A percentile compares a stretch with the other conserved stretches of the same genome.
Conservation (phyloP, 2,797 vertebrate genomes). For the Echeneis naucrates region DNA sequence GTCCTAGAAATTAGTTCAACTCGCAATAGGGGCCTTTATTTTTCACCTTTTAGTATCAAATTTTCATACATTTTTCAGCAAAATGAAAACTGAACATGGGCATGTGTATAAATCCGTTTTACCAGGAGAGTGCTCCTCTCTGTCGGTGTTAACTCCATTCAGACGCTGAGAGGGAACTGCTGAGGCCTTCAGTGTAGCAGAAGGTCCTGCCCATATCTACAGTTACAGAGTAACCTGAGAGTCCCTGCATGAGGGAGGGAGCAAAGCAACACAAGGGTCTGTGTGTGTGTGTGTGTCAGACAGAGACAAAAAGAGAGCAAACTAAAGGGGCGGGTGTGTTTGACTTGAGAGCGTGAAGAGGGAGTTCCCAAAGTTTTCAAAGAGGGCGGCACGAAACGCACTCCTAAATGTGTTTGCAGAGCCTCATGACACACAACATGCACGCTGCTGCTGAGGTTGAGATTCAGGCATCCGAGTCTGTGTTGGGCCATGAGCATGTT, state of each 20-base stretch:
- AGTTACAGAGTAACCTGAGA: slow-evolving; percentile 74
- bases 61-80: neutral
- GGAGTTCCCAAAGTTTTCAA: slow-evolving; percentile 78
- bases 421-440: slow-evolving; percentile 31
- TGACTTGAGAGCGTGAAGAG: slow-evolving; percentile 58
- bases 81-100: too few relatives aligned
- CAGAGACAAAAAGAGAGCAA: slow-evolving; percentile 55
- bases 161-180: slow-evolving; percentile 45
- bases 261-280: slow-evolving; percentile 36
- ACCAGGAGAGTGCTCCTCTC: neutral
- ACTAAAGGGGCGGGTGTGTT: slow-evolving; percentile 67
- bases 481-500: slow-evolving; percentile 6
- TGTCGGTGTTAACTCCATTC: neutral
- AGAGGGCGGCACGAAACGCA: slow-evolving; percentile 53
- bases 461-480: slow-evolving; percentile 27
- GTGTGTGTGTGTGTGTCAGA: slow-evolving; percentile 38
- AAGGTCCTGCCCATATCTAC: slow-evolving; percentile 68
- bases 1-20: neutral
- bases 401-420: slow-evolving; percentile 39
- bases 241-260: slow-evolving; percentile 44
- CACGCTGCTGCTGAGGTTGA: slow-evolving; percentile 15
- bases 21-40: neutral
- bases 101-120: neutral
- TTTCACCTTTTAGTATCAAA: neutral
- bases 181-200: slow-evolving; percentile 28